A percentile compares a stretch with the other conserved stretches of the same genome.
Evolutionary conservation across 1,140 invertebrate genomes (phyloP).

Genomic region (Zaprionus taronus): DNA sequence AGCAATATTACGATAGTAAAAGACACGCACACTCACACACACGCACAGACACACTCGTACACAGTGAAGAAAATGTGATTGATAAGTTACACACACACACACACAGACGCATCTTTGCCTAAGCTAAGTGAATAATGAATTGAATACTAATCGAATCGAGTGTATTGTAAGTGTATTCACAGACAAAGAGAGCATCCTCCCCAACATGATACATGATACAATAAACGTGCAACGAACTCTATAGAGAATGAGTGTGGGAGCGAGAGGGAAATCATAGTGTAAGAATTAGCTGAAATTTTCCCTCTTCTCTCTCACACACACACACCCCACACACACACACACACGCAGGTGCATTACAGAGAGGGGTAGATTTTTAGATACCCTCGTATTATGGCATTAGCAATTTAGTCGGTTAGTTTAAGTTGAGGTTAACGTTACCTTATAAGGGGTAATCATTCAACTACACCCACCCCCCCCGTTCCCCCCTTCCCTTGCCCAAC

Average conservation of each 20-base stretch:
- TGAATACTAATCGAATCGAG: constrained; percentile 33
- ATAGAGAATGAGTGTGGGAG: constrained; percentile 28
- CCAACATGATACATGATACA: constrained; percentile 49
- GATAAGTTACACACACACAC: constrained; percentile 13
- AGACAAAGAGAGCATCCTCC: neutral
- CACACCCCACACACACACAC: neutral
- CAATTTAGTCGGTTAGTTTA: constrained; percentile 39
- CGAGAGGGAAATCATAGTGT: constrained; percentile 3
- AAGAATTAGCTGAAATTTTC: neutral
- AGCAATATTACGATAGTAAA: constrained; percentile 43
- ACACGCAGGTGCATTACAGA: constrained; percentile 60
- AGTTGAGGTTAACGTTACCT: constrained; percentile 5
- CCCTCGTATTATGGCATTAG: neutral
- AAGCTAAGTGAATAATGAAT: constrained; percentile 24
- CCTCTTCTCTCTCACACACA: constrained; percentile 1
- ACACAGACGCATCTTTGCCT: constrained; percentile 13
- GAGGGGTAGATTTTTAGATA: constrained; percentile 14
- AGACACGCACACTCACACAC: constrained; percentile 9
- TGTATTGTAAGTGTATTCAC: constrained; percentile 20
- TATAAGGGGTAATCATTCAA: no score
- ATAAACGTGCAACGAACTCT: constrained; percentile 81
- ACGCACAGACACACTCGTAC: constrained; percentile 1
- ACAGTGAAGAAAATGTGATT: constrained; percentile 31
- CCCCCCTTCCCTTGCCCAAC: neutral
- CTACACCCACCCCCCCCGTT: neutral